These are phyloP conservation scores for Pongo pygmaeus DNA, from an alignment of 2,113 vertebrate species.

Conservation along the genomic window DNA sequence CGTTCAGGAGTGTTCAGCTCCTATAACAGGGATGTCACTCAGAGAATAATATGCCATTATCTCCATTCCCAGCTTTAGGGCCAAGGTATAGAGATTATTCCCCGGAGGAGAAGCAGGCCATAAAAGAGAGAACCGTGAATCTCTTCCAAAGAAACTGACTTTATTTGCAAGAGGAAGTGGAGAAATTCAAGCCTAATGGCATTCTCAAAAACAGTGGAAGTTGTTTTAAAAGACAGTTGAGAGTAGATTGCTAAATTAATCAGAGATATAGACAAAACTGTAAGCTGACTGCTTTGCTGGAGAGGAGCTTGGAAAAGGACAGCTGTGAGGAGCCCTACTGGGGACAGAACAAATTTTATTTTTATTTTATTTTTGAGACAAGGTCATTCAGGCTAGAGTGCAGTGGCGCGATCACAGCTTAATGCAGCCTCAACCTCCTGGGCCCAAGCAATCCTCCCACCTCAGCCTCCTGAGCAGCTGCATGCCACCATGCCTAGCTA, in stretches of 20 bases:
- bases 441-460: no score
- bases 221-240: neutral
- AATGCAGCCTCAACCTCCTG: no score
- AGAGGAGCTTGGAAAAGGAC: neutral
- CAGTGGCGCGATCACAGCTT: no score
- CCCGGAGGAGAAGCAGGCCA: neutral
- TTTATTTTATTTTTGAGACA: no score
- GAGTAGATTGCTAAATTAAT: neutral
- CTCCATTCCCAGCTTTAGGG: neutral
- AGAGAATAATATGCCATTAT: neutral
- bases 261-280: neutral
- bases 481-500: no score
- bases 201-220: neutral
- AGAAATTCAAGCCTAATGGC: neutral
- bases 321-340: neutral
- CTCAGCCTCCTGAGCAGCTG: no score
- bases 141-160: neutral
- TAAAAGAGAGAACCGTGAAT: neutral
- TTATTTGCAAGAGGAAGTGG: neutral
- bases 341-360: no score
- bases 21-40: neutral
- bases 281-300: neutral
- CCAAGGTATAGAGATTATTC: neutral
- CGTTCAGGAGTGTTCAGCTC: neutral
- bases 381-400: no score